A percentile compares a stretch with the other conserved stretches of the same genome.
These are phyloP conservation scores for Dromius quadrimaculatus DNA, from an alignment of 2,888 invertebrate genomes.

Conservation along the genomic window DNA sequence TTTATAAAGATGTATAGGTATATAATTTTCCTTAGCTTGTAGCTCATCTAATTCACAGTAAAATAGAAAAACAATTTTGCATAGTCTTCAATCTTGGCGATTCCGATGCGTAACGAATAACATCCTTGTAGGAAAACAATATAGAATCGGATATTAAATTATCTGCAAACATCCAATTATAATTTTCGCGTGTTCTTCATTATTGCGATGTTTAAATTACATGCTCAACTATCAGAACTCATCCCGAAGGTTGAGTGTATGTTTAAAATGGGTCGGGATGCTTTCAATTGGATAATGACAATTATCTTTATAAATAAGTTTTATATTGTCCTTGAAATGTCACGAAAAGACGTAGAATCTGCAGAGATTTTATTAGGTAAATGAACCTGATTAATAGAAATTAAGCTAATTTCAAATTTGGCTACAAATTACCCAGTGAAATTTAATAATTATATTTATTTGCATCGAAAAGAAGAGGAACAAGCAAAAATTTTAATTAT, in stretches of 20 bases:
- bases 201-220: conserved; percentile 40
- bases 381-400: conserved; percentile 22
- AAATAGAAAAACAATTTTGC: conserved; percentile 6
- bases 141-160: conserved; percentile 40
- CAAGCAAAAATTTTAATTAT: neutral
- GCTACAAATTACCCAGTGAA: conserved; percentile 4
- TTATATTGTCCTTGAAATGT: conserved; percentile 19
- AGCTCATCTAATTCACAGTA: conserved; percentile 15
- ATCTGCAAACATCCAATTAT: conserved; percentile 43
- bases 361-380: conserved; percentile 3
- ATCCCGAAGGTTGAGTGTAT: conserved; percentile 16
- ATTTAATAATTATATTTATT: too few species aligned
- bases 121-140: conserved; percentile 43
- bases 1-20: too few species aligned
- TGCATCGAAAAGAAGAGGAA: too few species aligned
- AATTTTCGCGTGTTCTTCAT: conserved; percentile 45
- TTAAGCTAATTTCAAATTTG: conserved; percentile 17
- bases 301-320: conserved; percentile 46
- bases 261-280: conserved; percentile 39
- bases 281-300: conserved; percentile 46
- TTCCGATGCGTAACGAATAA: conserved; percentile 26
- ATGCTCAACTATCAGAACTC: conserved; percentile 21
- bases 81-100: neutral
- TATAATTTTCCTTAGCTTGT: too few species aligned
- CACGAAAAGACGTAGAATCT: conserved; percentile 1